Evolutionary conservation across 2,888 invertebrate genomes (phyloP).

Genomic region (Bedellia somnulentella): DNA sequence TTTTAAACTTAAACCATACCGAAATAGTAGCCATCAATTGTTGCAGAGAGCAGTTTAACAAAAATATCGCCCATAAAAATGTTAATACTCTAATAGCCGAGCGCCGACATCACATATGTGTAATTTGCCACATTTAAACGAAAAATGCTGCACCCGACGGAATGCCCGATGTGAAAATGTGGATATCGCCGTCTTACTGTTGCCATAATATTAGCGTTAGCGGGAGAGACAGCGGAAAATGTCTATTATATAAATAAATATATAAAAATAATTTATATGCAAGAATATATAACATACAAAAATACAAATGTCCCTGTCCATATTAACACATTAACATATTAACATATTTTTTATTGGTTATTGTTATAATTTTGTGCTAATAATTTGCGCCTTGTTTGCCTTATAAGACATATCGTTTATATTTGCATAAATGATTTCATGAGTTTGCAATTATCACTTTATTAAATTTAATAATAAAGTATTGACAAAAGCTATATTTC

Average conservation of each 20-base stretch:
- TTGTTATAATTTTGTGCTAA: neutral
- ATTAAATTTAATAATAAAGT: too few relatives aligned
- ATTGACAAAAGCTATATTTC: too few relatives aligned
- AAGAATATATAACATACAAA: neutral
- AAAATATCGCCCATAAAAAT: conserved; percentile 56
- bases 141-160: conserved; percentile 26
- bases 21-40: conserved; percentile 52
- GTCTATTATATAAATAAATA: neutral
- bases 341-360: neutral
- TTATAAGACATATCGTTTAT: too few relatives aligned
- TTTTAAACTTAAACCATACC: too few relatives aligned
- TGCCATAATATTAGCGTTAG: neutral
- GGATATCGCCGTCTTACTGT: neutral
- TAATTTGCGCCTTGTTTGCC: too few relatives aligned
- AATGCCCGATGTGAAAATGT: conserved; percentile 2
- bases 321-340: neutral
- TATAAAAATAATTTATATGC: neutral
- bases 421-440: too few relatives aligned
- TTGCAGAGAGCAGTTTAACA: conserved; percentile 25
- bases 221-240: neutral
- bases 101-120: conserved; percentile 53
- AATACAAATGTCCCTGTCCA: neutral
- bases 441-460: too few relatives aligned
- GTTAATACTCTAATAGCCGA: conserved; percentile 54
- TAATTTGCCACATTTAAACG: conserved; percentile 53